Conservation (phyloP, 2,888 invertebrate species). For the Neoitamus cyanurus region DNA sequence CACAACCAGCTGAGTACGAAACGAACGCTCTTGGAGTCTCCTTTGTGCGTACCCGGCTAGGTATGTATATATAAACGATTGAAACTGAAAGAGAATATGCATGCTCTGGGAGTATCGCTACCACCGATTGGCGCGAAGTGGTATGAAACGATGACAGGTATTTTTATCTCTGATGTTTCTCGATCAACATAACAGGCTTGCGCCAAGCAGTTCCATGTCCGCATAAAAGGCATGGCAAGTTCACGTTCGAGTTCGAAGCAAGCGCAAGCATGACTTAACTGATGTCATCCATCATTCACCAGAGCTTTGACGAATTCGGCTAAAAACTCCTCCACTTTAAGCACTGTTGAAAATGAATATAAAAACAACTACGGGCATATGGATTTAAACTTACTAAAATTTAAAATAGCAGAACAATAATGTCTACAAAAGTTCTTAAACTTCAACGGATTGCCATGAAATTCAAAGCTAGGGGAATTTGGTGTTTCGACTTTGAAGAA, state of each 20-base stretch:
- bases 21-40: not conserved
- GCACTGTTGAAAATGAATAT: too few species aligned
- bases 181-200: not conserved
- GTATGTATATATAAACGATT: not conserved
- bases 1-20: conserved; percentile 10
- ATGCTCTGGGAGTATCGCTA: not conserved
- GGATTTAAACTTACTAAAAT: too few species aligned
- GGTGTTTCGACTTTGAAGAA: too few species aligned
- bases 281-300: not conserved
- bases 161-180: not conserved
- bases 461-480: too few species aligned
- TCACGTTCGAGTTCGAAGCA: not conserved
- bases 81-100: not conserved
- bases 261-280: not conserved
- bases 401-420: too few species aligned
- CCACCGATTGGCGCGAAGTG: not conserved
- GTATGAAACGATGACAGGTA: not conserved
- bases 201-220: not conserved
- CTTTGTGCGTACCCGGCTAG: not conserved
- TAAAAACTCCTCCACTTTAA: not conserved
- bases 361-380: too few species aligned
- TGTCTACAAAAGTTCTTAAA: too few species aligned
- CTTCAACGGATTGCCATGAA: too few species aligned
- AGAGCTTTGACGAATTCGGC: not conserved
- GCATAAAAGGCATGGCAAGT: not conserved